Percentiles rank a stretch among this genome's conserved stretches.
Evolutionary conservation across 2,797 vertebrate species (phyloP).

Genomic region (Hydrolagus colliei): DNA sequence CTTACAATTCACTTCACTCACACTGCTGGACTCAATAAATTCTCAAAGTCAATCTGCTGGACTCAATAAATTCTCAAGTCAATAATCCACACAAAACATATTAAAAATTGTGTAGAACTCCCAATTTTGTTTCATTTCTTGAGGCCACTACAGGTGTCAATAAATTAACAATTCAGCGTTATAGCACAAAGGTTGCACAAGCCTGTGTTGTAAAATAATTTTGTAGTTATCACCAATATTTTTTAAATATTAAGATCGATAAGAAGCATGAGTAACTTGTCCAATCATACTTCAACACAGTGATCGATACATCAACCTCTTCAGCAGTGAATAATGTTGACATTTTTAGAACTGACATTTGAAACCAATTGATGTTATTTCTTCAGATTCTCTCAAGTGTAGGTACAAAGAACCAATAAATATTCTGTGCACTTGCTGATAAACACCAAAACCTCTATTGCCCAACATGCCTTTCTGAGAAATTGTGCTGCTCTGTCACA

Average conservation of each 20-base stretch:
- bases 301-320: background rate
- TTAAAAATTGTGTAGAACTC: too few relatives aligned
- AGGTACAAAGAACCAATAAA: constrained; percentile 5
- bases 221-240: background rate
- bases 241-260: background rate
- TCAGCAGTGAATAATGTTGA: constrained; percentile 11
- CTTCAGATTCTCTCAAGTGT: background rate
- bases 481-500: background rate
- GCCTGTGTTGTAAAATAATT: background rate
- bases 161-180: too few relatives aligned
- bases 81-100: too few relatives aligned
- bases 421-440: background rate
- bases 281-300: background rate
- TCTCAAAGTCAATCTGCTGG: too few relatives aligned
- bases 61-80: too few relatives aligned
- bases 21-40: too few relatives aligned
- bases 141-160: too few relatives aligned
- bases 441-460: background rate
- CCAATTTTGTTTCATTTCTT: too few relatives aligned
- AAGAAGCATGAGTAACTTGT: background rate
- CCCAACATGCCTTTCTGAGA: background rate
- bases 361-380: background rate
- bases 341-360: constrained; percentile 27
- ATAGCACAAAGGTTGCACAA: too few relatives aligned
- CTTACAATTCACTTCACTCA: too few relatives aligned